Conservation (phyloP, 37 sponge, comb jelly and placozoan species). For the Geodia barretti region DNA sequence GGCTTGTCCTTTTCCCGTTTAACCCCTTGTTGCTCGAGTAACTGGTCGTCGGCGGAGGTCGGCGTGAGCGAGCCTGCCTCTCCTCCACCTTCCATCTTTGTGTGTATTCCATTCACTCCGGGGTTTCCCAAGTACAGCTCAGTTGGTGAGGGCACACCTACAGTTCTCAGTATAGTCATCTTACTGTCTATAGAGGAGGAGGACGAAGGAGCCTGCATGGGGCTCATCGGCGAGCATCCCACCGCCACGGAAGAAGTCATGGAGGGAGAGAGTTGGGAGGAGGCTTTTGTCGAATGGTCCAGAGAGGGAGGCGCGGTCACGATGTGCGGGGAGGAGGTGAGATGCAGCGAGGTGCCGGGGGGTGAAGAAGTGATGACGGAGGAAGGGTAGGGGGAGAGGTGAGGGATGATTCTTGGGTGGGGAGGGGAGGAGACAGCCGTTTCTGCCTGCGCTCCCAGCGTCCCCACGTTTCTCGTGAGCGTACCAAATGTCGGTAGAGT, state of each 20-base stretch:
- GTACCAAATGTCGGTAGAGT: conserved; percentile 24
- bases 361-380: background rate
- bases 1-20: conserved; percentile 64
- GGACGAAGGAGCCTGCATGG: background rate
- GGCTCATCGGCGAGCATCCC: background rate
- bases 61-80: background rate
- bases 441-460: too few species aligned
- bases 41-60: background rate
- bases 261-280: background rate
- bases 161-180: background rate
- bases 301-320: conserved; percentile 1
- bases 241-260: background rate
- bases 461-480: background rate
- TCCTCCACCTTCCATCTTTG: background rate
- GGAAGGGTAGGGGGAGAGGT: background rate
- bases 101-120: background rate
- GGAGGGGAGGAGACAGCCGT: background rate
- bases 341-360: background rate
- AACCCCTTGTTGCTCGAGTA: background rate
- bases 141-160: background rate
- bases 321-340: background rate
- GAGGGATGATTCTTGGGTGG: background rate
- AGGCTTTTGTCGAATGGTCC: background rate
- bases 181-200: background rate
- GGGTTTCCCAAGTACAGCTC: background rate